Evolutionary conservation across 2,888 invertebrate genomes (phyloP).

Genomic region (Aspidiotus destructor): DNA sequence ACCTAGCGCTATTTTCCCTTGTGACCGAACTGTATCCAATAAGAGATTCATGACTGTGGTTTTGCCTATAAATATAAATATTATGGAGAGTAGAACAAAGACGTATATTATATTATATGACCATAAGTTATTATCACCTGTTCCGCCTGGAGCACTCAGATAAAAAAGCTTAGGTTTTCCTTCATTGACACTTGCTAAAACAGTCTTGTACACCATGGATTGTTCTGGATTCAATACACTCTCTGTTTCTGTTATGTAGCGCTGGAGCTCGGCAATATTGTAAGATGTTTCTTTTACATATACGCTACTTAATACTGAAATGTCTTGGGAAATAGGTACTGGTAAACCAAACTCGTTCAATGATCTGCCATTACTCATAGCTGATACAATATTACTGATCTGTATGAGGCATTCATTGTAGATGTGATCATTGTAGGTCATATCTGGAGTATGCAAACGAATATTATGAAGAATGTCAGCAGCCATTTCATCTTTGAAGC

Average conservation of each 20-base stretch:
- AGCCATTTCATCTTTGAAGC: background rate
- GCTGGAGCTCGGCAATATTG: background rate
- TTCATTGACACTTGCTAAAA: background rate
- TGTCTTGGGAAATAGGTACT: background rate
- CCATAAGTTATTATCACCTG: conserved; percentile 17
- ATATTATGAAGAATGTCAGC: conserved; percentile 2
- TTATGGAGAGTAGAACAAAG: background rate
- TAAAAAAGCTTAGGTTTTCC: conserved; percentile 3
- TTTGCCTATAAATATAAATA: conserved; percentile 39
- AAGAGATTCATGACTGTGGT: conserved; percentile 42
- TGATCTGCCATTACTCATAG: conserved; percentile 3
- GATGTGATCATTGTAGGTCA: background rate
- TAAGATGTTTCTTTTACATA: conserved; percentile 11
- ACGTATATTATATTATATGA: background rate
- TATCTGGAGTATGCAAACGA: conserved; percentile 4
- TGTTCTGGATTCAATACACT: conserved; percentile 12
- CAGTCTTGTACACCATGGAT: background rate
- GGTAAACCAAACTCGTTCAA: conserved; percentile 13
- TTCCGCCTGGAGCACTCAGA: conserved; percentile 31
- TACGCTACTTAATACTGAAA: background rate
- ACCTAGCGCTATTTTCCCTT: conserved; percentile 40
- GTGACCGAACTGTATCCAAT: conserved; percentile 40
- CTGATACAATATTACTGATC: background rate
- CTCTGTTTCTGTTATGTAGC: background rate
- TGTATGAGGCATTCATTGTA: conserved; percentile 10